These are phyloP conservation scores for Apomyelois bistriatella DNA, from an alignment of 2,888 invertebrate species.

Conservation along the genomic window DNA sequence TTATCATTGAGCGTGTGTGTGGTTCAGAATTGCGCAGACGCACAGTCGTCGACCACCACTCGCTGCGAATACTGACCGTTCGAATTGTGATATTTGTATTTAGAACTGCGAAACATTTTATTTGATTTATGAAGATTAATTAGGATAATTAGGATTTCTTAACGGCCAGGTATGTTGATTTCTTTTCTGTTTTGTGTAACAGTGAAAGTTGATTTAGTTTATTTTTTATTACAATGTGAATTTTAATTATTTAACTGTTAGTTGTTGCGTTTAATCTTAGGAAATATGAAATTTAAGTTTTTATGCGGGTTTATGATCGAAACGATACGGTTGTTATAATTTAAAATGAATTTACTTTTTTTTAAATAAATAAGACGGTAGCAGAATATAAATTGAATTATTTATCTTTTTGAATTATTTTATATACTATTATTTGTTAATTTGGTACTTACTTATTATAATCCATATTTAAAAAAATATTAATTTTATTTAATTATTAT, in stretches of 20 bases:
- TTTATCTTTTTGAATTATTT: too few species aligned
- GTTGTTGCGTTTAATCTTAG: neutral
- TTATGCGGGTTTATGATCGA: too few species aligned
- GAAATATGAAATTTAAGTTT: too few species aligned
- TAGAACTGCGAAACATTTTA: conserved; percentile 16
- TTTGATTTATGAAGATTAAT: conserved; percentile 2
- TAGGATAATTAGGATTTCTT: conserved; percentile 15
- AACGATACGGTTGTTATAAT: too few species aligned
- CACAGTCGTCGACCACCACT: conserved; percentile 62
- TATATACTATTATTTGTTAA: too few species aligned
- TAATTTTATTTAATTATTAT: too few species aligned
- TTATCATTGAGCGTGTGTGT: conserved; percentile 41
- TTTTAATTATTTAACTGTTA: neutral
- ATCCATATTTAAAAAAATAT: too few species aligned
- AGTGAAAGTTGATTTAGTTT: neutral
- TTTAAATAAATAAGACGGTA: too few species aligned
- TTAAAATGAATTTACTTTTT: too few species aligned
- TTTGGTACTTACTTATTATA: too few species aligned
- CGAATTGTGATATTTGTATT: conserved; percentile 24
- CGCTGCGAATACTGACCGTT: conserved; percentile 48
- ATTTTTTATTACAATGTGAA: neutral
- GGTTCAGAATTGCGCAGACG: conserved; percentile 39
- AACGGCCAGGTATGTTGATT: conserved; percentile 24
- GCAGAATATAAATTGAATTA: too few species aligned
- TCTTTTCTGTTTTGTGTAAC: neutral